phyloP scores from a whole-genome alignment of 1,140 invertebrate genomes.

The Listronotus oregonensis region DNA sequence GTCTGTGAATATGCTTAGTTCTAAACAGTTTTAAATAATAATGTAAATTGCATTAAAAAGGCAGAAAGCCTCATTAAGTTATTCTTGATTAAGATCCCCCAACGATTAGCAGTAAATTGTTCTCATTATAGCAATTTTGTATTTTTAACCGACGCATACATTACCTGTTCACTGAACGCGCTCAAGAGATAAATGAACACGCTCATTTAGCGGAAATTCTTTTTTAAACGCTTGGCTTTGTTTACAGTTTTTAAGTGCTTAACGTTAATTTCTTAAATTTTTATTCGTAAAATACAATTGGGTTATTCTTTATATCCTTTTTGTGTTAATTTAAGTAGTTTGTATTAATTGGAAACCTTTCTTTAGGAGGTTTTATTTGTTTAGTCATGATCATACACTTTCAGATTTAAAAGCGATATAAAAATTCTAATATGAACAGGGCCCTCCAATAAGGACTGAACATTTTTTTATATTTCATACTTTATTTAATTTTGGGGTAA shows the following conservation, averaged over 20 bases:
- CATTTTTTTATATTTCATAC: too few relatives aligned
- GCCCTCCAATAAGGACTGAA: too few relatives aligned
- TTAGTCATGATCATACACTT: too few relatives aligned
- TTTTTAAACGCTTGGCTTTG: conserved; percentile 52
- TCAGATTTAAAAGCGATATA: too few relatives aligned
- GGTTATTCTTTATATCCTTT: too few relatives aligned
- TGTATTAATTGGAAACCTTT: too few relatives aligned
- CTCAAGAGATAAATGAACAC: conserved; percentile 54
- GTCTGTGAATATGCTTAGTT: conserved; percentile 29
- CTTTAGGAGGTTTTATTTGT: too few relatives aligned
- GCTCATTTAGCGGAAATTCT: conserved; percentile 54
- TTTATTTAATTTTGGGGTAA: too few relatives aligned
- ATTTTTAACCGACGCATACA: conserved; percentile 57
- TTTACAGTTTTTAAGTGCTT: conserved; percentile 33
- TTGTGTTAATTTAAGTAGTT: neutral
- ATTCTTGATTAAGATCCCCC: conserved; percentile 57
- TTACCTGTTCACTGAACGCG: conserved; percentile 55
- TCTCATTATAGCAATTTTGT: conserved; percentile 59
- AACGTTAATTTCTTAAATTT: too few relatives aligned
- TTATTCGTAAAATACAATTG: too few relatives aligned
- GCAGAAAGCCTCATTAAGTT: conserved; percentile 55
- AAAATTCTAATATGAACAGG: too few relatives aligned
- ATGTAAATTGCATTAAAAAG: conserved; percentile 52
- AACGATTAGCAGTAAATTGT: conserved; percentile 59
- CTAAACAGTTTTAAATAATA: conserved; percentile 40